Conservation (phyloP, 30 jellyfish, hydroid and myxozoan genomes). For the Cassiopea xamachana region DNA sequence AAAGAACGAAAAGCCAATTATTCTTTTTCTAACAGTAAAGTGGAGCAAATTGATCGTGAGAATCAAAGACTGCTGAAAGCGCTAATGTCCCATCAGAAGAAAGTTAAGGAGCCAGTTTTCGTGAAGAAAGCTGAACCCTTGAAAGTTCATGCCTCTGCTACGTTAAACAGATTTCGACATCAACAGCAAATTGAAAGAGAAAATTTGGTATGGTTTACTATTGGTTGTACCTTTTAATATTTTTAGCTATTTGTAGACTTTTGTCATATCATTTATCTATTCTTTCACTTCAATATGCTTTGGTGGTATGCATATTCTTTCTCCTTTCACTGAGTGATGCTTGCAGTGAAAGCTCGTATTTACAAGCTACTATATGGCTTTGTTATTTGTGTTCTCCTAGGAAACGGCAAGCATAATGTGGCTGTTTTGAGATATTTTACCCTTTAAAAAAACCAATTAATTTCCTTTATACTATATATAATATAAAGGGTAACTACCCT, state of each 20-base stretch:
- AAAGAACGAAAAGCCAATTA: conserved; percentile 60
- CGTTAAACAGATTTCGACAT: conserved; percentile 72
- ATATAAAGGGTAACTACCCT: too few species aligned
- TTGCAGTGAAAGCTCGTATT: too few species aligned
- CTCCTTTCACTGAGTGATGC: too few species aligned
- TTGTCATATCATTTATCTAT: neutral
- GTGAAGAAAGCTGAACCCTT: conserved; percentile 63
- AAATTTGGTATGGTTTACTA: conserved; percentile 61
- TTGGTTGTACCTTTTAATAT: neutral
- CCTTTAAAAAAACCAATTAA: too few species aligned
- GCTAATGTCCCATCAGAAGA: conserved; percentile 52
- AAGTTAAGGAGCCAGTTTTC: conserved; percentile 41
- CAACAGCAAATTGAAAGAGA: conserved; percentile 92
- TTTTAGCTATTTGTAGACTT: neutral
- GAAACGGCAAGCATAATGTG: too few species aligned
- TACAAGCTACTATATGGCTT: too few species aligned
- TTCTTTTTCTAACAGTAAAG: conserved; percentile 87
- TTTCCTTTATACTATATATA: too few species aligned
- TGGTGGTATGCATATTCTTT: too few species aligned
- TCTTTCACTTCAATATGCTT: neutral
- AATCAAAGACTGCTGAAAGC: conserved; percentile 85
- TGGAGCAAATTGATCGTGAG: conserved; percentile 86
- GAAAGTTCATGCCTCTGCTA: conserved; percentile 80
- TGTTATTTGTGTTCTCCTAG: too few species aligned
- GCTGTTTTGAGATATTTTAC: too few species aligned